phyloP scores from a whole-genome alignment of 2,888 invertebrate genomes.

The Aphidoletes aphidimyza region DNA sequence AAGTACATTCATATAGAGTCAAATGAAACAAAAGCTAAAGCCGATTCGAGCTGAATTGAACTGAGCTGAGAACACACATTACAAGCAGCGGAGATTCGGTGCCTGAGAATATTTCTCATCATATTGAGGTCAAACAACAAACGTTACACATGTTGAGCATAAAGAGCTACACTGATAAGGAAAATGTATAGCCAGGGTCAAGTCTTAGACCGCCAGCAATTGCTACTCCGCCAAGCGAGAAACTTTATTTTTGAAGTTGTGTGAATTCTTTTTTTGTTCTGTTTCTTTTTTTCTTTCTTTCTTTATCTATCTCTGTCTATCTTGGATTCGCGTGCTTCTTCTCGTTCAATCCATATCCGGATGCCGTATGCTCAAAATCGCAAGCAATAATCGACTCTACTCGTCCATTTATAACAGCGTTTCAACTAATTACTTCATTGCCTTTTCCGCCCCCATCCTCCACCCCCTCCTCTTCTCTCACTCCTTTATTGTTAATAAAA shows the following conservation, averaged over 20 bases:
- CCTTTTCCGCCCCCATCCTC: background rate
- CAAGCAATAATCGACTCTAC: constrained; percentile 16
- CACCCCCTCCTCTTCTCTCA: background rate
- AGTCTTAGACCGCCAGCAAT: background rate
- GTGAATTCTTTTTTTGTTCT: background rate
- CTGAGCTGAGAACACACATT: background rate
- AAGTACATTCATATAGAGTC: too few species aligned
- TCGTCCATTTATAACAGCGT: constrained; percentile 7
- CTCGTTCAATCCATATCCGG: background rate
- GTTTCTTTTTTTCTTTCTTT: background rate
- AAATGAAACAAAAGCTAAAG: too few species aligned
- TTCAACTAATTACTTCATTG: constrained; percentile 36
- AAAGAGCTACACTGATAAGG: background rate
- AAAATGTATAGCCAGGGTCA: background rate
- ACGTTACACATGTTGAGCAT: background rate
- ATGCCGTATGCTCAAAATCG: background rate
- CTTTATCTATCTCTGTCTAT: background rate
- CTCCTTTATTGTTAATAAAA: background rate
- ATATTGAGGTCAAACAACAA: constrained; percentile 14
- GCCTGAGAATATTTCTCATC: background rate
- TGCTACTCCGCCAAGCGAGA: background rate
- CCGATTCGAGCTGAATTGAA: background rate
- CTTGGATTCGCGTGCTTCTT: background rate
- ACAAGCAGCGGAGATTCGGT: background rate
- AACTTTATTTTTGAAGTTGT: constrained; percentile 29